These are phyloP conservation scores for Hylomyscus alleni DNA, from an alignment of 2,797 vertebrate species.

Conservation along the genomic window DNA sequence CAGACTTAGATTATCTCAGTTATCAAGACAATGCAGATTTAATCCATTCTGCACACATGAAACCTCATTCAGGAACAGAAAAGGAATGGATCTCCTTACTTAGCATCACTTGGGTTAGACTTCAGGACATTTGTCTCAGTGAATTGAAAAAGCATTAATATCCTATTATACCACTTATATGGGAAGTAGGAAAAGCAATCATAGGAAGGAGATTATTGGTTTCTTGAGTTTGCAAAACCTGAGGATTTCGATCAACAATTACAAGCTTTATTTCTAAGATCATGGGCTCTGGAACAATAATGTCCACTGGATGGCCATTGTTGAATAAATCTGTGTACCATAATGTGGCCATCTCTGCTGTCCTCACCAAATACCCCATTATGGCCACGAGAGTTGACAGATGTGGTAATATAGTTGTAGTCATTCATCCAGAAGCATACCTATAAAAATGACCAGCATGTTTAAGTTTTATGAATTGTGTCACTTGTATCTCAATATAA, in stretches of 20 bases:
- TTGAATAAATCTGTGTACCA: not conserved
- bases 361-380: not conserved
- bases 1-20: not conserved
- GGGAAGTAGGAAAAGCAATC: not conserved
- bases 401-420: not conserved
- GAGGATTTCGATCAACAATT: not conserved
- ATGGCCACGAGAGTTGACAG: not conserved
- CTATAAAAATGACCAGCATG: not conserved
- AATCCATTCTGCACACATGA: not conserved
- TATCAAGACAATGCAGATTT: not conserved
- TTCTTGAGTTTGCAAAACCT: not conserved
- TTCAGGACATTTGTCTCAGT: not conserved
- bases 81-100: not conserved
- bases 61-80: not conserved
- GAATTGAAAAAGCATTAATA: not conserved
- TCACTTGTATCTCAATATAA: not conserved
- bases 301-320: not conserved
- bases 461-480: not conserved
- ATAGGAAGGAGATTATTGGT: not conserved
- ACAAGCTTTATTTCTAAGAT: not conserved
- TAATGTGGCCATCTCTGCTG: not conserved
- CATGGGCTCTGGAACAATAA: not conserved
- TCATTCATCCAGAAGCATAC: too few relatives aligned
- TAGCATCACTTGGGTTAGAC: not conserved
- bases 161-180: not conserved